These are phyloP conservation scores for Thunnus albacares DNA, from an alignment of 2,797 vertebrate species.

Conservation along the genomic window DNA sequence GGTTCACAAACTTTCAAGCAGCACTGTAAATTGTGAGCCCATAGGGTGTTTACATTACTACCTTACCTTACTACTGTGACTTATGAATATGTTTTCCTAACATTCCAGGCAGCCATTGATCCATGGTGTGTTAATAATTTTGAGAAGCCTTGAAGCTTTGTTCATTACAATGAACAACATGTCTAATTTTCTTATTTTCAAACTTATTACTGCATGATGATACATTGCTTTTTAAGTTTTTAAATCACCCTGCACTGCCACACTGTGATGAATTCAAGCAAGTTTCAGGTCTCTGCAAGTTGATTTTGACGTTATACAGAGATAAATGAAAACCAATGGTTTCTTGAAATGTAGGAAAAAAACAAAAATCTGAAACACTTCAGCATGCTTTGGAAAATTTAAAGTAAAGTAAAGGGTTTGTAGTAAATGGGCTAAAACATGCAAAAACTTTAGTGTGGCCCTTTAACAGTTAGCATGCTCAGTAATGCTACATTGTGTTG, in stretches of 20 bases:
- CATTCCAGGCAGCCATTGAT: no score
- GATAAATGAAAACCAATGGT: background rate
- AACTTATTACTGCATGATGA: background rate
- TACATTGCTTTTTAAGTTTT: background rate
- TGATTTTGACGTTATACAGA: no score
- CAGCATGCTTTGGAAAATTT: background rate
- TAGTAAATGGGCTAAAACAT: background rate
- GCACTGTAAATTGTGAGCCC: no score
- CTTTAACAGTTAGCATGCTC: background rate
- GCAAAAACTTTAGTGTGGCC: no score
- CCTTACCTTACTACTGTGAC: no score
- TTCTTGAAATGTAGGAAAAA: background rate
- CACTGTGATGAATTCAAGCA: background rate
- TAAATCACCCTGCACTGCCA: background rate
- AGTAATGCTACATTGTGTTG: background rate
- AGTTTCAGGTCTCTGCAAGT: no score
- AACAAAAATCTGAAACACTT: background rate
- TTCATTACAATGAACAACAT: background rate
- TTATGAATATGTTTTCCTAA: no score
- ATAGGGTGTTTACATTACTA: no score
- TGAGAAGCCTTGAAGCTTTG: no score
- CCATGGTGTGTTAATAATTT: no score
- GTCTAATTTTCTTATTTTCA: background rate
- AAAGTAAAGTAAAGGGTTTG: background rate
- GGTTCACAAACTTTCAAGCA: no score